Base-by-base conservation (phyloP, 2,113 vertebrate species). In the cat (Felis catus) region DNA sequence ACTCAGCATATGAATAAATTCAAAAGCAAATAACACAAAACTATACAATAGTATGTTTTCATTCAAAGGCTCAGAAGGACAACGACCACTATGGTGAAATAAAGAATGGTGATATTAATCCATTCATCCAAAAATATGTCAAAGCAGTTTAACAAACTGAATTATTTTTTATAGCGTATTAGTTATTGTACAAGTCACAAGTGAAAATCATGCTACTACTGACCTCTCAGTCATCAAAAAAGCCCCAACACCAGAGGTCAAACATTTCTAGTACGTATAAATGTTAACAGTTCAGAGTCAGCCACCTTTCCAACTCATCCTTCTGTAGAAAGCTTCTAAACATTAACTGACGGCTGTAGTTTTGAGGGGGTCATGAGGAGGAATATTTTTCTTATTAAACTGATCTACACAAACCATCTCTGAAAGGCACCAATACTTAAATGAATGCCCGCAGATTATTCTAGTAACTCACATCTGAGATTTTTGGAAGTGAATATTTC, bases 391-490 rank as follows among this genome's bases (percentile, higher is more conserved):
- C 86, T 93, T 66, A 5, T 63, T 89, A 91, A 93, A 97, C 0
- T 36, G 12, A 70, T 53, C 31, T 19, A 80, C 15, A 91, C 4
- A 87, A 58, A 23, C 3, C 5, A 39, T 70, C 81, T 93, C 71
- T 89, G 93, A 93, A 95, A 66, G 9, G 29, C 58, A 91, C 74
- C n/a, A 70, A 65, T 94, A 36, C 3, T 61, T 83, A 92, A 95
- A 82, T 39, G 16, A 96, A 82, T 79, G 15, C 16, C 8, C 9
- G 80, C 31, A 66, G 31, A 53, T 51, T 93, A 85, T 71, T 21
- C 31, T 71, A 87, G 85, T 88, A 85, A 88, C 19, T 91, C 78
- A 96, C n/a, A 97, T 87, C 48, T 81, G 41, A 96, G 96, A 95
- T 66, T 94, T 23, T 91, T 36, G 45, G 29, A 61, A 81, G 41